Evolutionary conservation across 1,140 invertebrate genomes (phyloP).

Genomic region (Adoxophyes honmai): DNA sequence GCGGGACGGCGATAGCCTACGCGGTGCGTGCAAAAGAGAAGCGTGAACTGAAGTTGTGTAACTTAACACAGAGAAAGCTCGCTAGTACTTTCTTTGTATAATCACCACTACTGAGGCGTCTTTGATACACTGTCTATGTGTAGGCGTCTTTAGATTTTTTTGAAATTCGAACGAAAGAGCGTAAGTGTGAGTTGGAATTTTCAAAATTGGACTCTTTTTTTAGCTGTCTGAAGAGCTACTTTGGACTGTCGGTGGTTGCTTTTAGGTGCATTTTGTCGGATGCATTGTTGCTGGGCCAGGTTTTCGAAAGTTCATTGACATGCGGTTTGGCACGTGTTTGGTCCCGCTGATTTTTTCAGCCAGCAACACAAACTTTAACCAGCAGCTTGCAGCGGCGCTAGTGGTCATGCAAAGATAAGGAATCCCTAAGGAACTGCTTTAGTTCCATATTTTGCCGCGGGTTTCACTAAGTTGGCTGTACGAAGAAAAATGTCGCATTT

Average conservation of each 20-base stretch:
- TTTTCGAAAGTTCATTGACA: conserved; percentile 72
- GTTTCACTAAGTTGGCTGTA: background rate
- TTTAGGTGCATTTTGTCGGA: conserved; percentile 42
- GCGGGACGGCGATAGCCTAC: conserved; percentile 33
- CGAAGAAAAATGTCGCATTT: conserved; percentile 60
- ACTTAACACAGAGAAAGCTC: conserved; percentile 71
- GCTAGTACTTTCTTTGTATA: conserved; percentile 69
- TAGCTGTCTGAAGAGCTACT: conserved; percentile 25
- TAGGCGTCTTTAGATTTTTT: conserved; percentile 54
- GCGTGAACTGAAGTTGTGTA: conserved; percentile 58
- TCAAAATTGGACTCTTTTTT: conserved; percentile 60
- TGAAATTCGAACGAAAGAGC: conserved; percentile 49
- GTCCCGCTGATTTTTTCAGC: conserved; percentile 63
- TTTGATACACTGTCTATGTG: conserved; percentile 51
- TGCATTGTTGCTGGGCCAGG: conserved; percentile 34
- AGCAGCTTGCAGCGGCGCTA: background rate
- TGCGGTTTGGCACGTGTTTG: conserved; percentile 65
- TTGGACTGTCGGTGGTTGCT: conserved; percentile 31
- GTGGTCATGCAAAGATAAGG: background rate
- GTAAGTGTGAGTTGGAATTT: conserved; percentile 50
- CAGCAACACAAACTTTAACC: background rate
- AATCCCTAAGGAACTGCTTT: background rate
- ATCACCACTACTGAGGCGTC: conserved; percentile 43
- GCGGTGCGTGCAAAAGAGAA: conserved; percentile 41
- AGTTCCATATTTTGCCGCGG: background rate